A percentile compares a stretch with the other conserved stretches of the same genome.
phyloP scores from a whole-genome alignment of 2,113 vertebrate species.

The Psephotus haematonotus region DNA sequence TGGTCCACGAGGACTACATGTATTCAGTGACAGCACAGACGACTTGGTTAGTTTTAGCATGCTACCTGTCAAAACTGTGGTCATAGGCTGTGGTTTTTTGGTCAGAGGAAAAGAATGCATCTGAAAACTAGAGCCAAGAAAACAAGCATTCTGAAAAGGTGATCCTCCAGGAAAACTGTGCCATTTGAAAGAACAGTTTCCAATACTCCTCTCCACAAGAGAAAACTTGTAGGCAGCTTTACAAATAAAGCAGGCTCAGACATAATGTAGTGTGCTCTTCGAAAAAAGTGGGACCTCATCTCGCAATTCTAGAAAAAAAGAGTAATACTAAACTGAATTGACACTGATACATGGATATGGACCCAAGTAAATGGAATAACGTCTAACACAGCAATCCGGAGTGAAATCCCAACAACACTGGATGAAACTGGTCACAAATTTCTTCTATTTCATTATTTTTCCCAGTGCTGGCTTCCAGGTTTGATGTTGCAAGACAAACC shows the following conservation, averaged over 20 bases:
- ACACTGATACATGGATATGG: background rate
- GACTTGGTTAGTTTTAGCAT: background rate
- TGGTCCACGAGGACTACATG: background rate
- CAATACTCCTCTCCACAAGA: background rate
- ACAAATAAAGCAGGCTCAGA: background rate
- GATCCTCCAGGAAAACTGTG: background rate
- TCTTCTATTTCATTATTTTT: background rate
- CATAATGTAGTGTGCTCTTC: background rate
- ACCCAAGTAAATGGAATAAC: background rate
- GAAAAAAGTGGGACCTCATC: background rate
- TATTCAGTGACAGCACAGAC: background rate
- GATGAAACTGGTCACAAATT: background rate
- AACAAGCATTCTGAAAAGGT: background rate
- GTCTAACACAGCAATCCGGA: background rate
- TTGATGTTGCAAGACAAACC: background rate
- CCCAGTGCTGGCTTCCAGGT: background rate
- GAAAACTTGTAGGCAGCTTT: background rate
- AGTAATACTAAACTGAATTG: background rate
- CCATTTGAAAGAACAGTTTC: background rate
- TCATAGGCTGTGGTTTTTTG: background rate
- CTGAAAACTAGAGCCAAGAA: background rate
- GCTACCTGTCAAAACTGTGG: background rate
- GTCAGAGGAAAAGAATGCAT: background rate
- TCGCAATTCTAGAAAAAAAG: background rate
- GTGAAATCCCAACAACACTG: background rate